Evolutionary conservation across 2,113 vertebrate genomes (phyloP), one percentile per base, ranked within the genome.

Genomic region (Pelusios castaneus): DNA sequence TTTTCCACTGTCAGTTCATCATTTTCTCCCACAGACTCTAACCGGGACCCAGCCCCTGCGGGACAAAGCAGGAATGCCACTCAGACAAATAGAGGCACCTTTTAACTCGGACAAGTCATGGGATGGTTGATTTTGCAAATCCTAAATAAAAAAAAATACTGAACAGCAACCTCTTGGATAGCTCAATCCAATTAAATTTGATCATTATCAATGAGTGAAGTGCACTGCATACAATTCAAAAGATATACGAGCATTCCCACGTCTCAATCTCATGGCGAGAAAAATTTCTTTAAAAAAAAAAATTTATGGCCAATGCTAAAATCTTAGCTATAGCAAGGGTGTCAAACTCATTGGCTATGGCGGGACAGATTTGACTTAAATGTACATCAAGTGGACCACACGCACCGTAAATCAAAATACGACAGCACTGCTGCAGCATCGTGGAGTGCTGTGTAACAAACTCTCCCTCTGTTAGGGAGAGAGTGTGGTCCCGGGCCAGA

Each of bases 1-100:
- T 98, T 98, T 95, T 98, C 98, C 92, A 99, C 98, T 12, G 98
- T 98, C 94, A 99, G 98, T 90, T 99, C 99, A 8, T 99, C 99
- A 1, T 99, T 99, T 96, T 99, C 99, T 49, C 99, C 99, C 67
- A 99, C 99, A 1, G 99, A 99, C 92, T 99, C 99, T 94, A 99
- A 97, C 7, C 99, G 99, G 80, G 98, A 98, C 89, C 98, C 98
- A 0, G 98, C 98, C 47, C 98, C 99, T 99, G 85, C 41, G 51
- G 52, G 82, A 92, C 67, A 89, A 19, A 93, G 78, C 67, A 70
- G 55, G 76, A 91, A 92, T 51, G 56, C 34, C 4, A 84, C 84
- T 88, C 83, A 88, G 49, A 73, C 49, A 92, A 29, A 55, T n/a
- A 70, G 77, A 80, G 79, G 43, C 10, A 80, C 89, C 67, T 52